Evolutionary conservation across 2,113 vertebrate genomes (phyloP).

Genomic region (Vicugna pacos): DNA sequence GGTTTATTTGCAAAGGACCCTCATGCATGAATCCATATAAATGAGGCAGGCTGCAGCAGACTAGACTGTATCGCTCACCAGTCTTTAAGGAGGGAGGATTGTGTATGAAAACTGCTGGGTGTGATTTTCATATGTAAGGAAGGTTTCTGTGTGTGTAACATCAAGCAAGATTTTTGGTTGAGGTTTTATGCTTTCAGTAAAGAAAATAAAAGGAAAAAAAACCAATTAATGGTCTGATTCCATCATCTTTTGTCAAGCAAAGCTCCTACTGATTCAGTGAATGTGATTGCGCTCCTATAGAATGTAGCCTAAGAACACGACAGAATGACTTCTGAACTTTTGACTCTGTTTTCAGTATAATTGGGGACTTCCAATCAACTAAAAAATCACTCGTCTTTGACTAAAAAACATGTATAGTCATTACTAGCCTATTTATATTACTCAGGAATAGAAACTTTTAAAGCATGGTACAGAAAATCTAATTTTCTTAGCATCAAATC

Average conservation of each 20-base stretch:
- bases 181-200: slow-evolving; percentile 47
- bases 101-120: slow-evolving; percentile 45
- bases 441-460: slow-evolving; percentile 38
- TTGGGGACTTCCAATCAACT: background rate
- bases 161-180: slow-evolving; percentile 56
- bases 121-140: slow-evolving; percentile 46
- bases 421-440: background rate
- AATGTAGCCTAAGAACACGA: background rate
- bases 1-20: slow-evolving; percentile 79
- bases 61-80: slow-evolving; percentile 40
- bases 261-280: background rate
- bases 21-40: slow-evolving; percentile 73
- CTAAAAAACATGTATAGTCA: background rate
- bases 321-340: slow-evolving; percentile 41
- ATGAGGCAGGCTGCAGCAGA: slow-evolving; percentile 63
- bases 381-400: slow-evolving; percentile 31
- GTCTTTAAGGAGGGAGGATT: slow-evolving; percentile 42
- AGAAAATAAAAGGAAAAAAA: slow-evolving; percentile 46
- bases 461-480: slow-evolving; percentile 45
- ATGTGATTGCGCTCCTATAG: background rate
- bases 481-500: background rate
- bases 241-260: slow-evolving; percentile 22
- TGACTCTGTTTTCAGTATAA: slow-evolving; percentile 12
- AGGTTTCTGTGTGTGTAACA: slow-evolving; percentile 11
- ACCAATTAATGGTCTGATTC: slow-evolving; percentile 22